Percentiles rank a stretch among this genome's conserved stretches.
These are phyloP conservation scores for Trichonephila inaurata DNA, from an alignment of 1,140 invertebrate genomes.

Conservation along the genomic window DNA sequence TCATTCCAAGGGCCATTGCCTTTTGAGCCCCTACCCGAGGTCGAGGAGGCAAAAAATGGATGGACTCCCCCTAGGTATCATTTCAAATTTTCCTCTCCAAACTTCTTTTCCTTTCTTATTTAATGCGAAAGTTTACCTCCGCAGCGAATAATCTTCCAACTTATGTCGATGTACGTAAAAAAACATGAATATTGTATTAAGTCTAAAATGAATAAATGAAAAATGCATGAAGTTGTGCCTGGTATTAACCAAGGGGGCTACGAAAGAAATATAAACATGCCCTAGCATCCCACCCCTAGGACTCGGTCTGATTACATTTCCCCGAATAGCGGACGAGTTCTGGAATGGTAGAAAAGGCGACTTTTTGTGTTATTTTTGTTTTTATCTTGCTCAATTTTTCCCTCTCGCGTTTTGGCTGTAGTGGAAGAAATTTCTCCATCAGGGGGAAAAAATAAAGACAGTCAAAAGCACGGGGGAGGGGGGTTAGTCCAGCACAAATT, in stretches of 20 bases:
- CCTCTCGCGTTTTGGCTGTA: conserved; percentile 10
- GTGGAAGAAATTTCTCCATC: neutral
- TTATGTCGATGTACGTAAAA: conserved; percentile 70
- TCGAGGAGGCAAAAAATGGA: neutral
- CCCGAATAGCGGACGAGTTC: conserved; percentile 34
- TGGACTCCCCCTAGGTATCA: conserved; percentile 47
- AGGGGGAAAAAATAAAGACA: neutral
- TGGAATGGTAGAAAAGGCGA: conserved; percentile 68
- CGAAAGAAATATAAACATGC: conserved; percentile 72
- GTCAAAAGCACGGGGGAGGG: neutral
- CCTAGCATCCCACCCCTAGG: conserved; percentile 29
- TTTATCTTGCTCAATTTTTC: conserved; percentile 35
- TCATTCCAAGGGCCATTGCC: neutral
- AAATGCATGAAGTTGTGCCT: conserved; percentile 75
- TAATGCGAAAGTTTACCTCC: conserved; percentile 74
- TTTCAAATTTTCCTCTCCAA: conserved; percentile 69
- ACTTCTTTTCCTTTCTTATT: conserved; percentile 64
- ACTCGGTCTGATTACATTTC: conserved; percentile 72
- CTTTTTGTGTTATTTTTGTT: conserved; percentile 45
- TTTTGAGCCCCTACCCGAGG: neutral
- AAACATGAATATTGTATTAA: conserved; percentile 76
- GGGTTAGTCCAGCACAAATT: neutral
- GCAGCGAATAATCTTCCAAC: conserved; percentile 72
- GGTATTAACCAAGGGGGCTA: conserved; percentile 60
- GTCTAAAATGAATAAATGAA: conserved; percentile 75